Conservation (phyloP, 2,113 vertebrate species). For the Bubalus kerabau region DNA sequence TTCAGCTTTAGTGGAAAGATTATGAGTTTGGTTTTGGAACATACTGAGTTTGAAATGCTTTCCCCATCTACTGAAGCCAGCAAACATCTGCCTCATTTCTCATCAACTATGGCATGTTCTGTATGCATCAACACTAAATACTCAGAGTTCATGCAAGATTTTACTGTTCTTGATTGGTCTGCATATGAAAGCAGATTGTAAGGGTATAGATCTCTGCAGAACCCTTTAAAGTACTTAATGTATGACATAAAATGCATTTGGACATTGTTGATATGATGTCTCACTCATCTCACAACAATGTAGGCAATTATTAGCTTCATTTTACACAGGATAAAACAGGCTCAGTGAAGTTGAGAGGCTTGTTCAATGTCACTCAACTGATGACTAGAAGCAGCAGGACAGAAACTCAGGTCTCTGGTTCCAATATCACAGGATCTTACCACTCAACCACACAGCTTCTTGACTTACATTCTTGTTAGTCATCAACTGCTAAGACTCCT, state of each 20-base stretch:
- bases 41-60: not conserved
- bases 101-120: not conserved
- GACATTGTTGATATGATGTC: not conserved
- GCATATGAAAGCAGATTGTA: not conserved
- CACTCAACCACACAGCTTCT: not conserved
- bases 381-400: not conserved
- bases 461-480: not conserved
- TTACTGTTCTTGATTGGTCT: not conserved
- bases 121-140: not conserved
- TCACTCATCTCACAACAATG: not conserved
- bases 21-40: not conserved
- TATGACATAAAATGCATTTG: not conserved
- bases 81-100: not conserved
- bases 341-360: not conserved
- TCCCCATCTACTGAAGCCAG: not conserved
- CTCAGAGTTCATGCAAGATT: not conserved
- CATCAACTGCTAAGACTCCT: not conserved
- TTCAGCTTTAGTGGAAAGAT: not conserved
- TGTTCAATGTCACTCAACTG: not conserved
- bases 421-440: not conserved
- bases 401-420: not conserved
- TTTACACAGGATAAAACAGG: not conserved
- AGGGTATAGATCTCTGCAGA: not conserved
- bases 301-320: not conserved
- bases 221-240: not conserved